A percentile compares a stretch with the other conserved stretches of the same genome.
phyloP scores from a whole-genome alignment of 2,888 invertebrate species.

The Tetranychus truncatus region DNA sequence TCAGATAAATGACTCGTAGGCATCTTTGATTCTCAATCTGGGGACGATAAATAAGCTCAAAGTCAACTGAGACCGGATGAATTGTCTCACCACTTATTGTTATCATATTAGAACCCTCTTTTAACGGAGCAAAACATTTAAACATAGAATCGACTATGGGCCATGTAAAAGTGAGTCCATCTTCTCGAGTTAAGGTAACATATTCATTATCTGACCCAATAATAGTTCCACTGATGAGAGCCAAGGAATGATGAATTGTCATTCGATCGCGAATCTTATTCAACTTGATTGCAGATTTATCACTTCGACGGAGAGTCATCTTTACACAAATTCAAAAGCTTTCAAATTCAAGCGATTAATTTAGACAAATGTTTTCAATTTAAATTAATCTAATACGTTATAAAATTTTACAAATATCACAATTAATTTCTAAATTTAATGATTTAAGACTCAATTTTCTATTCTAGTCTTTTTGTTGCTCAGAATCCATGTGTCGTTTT shows the following conservation, averaged over 20 bases:
- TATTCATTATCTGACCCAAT: neutral
- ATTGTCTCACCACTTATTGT: conserved; percentile 34
- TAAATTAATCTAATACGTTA: no score
- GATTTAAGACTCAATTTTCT: neutral
- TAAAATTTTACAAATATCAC: no score
- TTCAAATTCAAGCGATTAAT: no score
- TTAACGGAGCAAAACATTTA: conserved; percentile 47
- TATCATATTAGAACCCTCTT: conserved; percentile 42
- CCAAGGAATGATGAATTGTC: conserved; percentile 8
- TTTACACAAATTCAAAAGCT: neutral
- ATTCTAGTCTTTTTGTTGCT: neutral
- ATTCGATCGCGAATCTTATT: conserved; percentile 6
- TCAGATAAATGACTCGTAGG: conserved; percentile 56
- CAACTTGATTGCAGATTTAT: neutral
- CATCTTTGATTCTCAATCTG: conserved; percentile 42
- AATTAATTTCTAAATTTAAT: neutral
- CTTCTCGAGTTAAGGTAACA: neutral
- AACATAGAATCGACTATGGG: conserved; percentile 48
- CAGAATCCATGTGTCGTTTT: neutral
- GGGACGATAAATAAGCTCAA: conserved; percentile 41
- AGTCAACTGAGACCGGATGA: conserved; percentile 34
- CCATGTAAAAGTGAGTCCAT: conserved; percentile 34
- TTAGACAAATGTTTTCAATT: no score
- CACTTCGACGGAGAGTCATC: neutral
- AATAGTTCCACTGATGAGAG: neutral